phyloP scores from a whole-genome alignment of 2,797 vertebrate genomes.

The Gymnopithys bicolor region DNA sequence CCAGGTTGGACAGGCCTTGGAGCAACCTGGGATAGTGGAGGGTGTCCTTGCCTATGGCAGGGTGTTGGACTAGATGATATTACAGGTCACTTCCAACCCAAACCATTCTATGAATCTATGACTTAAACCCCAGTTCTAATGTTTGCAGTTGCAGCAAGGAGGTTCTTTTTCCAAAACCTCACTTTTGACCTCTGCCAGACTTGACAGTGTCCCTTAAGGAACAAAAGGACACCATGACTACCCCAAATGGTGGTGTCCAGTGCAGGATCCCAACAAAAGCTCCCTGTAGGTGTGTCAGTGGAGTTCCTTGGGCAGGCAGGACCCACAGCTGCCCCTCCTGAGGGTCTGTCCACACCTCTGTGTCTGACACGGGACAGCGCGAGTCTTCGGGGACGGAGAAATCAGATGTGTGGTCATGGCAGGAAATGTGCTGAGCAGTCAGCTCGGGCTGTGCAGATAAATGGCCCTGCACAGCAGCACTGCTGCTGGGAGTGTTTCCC shows the following conservation, averaged over 20 bases:
- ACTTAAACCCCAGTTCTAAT: background rate
- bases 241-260: fast-evolving
- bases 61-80: background rate
- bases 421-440: background rate
- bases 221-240: fast-evolving
- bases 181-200: background rate
- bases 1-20: background rate
- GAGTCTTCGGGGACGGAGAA: background rate
- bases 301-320: background rate
- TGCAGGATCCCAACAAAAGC: background rate
- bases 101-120: background rate
- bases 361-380: fast-evolving
- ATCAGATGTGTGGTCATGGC: background rate
- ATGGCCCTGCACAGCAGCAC: background rate
- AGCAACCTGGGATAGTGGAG: background rate
- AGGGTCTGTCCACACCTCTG: fast-evolving
- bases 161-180: background rate
- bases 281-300: background rate
- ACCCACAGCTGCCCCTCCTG: background rate
- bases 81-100: background rate
- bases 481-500: background rate
- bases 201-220: background rate
- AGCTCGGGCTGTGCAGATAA: background rate
- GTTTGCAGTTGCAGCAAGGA: background rate
- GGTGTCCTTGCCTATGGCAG: background rate